phyloP scores from a whole-genome alignment of 1,140 invertebrate genomes.

The Plectrocnemia conspersa region DNA sequence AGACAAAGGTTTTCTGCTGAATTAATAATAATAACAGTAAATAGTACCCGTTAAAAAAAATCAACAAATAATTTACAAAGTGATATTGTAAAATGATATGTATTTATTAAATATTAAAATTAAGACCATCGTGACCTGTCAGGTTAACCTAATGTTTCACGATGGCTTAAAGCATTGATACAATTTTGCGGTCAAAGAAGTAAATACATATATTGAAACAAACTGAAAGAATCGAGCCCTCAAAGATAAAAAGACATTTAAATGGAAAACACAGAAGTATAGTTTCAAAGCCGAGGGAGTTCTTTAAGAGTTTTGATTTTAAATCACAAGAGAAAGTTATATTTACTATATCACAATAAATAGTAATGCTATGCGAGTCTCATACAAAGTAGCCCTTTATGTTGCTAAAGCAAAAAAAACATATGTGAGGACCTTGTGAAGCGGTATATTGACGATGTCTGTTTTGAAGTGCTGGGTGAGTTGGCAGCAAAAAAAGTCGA shows the following conservation, averaged over 20 bases:
- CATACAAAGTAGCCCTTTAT: background rate
- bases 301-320: constrained; percentile 2
- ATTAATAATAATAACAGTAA: no score
- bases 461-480: constrained; percentile 10
- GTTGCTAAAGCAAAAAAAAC: background rate
- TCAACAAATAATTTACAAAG: no score
- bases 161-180: no score
- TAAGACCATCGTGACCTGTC: no score
- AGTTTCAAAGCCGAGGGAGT: background rate
- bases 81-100: no score
- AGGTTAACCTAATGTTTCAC: no score
- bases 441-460: constrained; percentile 5
- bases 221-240: no score
- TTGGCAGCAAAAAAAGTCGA: constrained; percentile 12
- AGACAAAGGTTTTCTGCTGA: no score
- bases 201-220: no score
- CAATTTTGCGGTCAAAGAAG: no score
- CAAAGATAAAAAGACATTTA: constrained; percentile 1
- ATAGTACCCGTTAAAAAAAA: no score
- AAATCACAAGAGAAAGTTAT: background rate
- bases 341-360: constrained; percentile 2
- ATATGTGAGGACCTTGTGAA: background rate
- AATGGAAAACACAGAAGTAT: background rate
- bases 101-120: no score
- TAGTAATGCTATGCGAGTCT: background rate